phyloP scores from a whole-genome alignment of 2,797 vertebrate species.

The Euphonia xanthogaster region DNA sequence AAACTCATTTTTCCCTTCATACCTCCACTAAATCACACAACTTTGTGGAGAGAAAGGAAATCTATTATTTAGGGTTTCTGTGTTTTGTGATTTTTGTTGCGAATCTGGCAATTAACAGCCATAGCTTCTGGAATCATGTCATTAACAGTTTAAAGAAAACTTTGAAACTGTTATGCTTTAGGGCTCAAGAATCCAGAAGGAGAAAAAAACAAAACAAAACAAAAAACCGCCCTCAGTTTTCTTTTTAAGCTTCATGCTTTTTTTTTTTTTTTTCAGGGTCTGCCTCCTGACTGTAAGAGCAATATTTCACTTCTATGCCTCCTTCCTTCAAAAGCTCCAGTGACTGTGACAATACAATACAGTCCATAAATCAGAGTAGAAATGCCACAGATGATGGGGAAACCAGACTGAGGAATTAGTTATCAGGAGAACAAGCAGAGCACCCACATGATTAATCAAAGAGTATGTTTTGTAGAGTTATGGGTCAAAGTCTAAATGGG shows the following conservation, averaged over 20 bases:
- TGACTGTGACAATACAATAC: neutral
- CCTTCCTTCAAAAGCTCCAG: neutral
- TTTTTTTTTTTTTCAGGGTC: neutral
- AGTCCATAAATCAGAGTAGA: neutral
- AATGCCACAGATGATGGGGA: neutral
- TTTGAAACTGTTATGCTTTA: neutral
- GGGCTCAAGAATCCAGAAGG: neutral
- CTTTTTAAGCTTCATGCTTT: neutral
- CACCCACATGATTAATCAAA: neutral
- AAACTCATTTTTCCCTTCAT: neutral
- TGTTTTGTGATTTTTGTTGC: neutral
- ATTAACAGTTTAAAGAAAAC: neutral
- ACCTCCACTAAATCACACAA: neutral
- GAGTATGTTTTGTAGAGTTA: neutral
- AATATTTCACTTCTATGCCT: neutral
- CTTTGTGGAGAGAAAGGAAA: neutral
- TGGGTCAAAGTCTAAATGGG: neutral
- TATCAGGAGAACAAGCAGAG: neutral
- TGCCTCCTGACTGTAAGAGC: neutral
- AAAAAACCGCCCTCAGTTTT: neutral
- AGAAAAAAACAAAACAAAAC: neutral
- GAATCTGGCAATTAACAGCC: neutral
- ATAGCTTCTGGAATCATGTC: neutral
- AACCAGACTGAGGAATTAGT: neutral
- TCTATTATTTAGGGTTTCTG: neutral